Evolutionary conservation across 2,113 vertebrate species (phyloP).

Genomic region (Boulengeromyrus knoepffleri): DNA sequence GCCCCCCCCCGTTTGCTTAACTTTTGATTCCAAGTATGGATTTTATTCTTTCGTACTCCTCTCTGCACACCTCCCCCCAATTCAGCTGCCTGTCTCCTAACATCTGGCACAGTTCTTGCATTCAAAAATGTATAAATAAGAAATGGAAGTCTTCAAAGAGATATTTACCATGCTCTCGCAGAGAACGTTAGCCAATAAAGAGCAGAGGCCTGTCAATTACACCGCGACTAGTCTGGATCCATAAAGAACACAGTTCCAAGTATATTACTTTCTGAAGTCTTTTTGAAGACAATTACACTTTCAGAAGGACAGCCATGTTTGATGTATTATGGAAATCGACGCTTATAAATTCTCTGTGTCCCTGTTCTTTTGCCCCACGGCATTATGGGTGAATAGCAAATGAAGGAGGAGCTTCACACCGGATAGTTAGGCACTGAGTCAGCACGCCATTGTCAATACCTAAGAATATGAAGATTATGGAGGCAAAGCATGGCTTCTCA

Average conservation of each 20-base stretch:
- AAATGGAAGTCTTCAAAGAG: conserved; percentile 41
- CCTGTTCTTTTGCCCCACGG: conserved; percentile 20
- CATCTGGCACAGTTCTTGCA: conserved; percentile 44
- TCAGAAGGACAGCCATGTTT: conserved; percentile 37
- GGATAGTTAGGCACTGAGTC: conserved; percentile 4
- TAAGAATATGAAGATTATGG: background rate
- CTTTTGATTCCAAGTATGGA: conserved; percentile 23
- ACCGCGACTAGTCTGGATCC: conserved; percentile 32
- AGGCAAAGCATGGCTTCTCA: conserved; percentile 33
- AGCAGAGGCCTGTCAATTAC: conserved; percentile 43
- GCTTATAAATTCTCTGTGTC: conserved; percentile 21
- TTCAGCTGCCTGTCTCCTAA: conserved; percentile 44
- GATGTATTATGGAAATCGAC: conserved; percentile 32
- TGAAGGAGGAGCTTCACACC: conserved; percentile 14
- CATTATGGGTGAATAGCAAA: conserved; percentile 19
- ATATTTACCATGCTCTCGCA: conserved; percentile 44
- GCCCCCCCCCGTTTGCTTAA: background rate
- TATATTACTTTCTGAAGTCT: conserved; percentile 36
- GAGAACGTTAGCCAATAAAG: conserved; percentile 38
- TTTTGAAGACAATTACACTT: conserved; percentile 28
- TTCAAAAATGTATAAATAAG: conserved; percentile 48
- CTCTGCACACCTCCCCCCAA: conserved; percentile 33
- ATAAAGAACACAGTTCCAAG: conserved; percentile 13
- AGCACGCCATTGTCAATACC: background rate
- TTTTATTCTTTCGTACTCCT: conserved; percentile 29